These are phyloP conservation scores for Papilio polyxenes DNA, from an alignment of 1,140 invertebrate species.

Conservation along the genomic window DNA sequence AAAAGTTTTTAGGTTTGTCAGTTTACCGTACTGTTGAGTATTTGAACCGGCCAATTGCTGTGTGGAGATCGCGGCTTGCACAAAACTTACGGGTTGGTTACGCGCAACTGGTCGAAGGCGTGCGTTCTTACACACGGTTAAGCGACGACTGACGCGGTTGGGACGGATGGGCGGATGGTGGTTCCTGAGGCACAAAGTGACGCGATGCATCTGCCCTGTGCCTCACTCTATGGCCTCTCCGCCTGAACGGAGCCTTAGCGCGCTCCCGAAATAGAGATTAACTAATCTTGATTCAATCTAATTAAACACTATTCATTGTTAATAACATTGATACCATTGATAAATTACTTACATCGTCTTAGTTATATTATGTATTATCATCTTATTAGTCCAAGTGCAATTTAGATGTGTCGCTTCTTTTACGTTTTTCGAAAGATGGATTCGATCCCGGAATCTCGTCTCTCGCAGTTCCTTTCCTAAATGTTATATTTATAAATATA, in stretches of 20 bases:
- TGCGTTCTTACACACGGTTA: conserved; percentile 43
- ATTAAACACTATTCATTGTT: not conserved
- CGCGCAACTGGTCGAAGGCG: conserved; percentile 2
- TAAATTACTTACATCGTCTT: too few species aligned
- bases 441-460: too few species aligned
- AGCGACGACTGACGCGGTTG: conserved; percentile 47
- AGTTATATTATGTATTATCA: too few species aligned
- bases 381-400: too few species aligned
- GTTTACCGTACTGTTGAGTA: conserved; percentile 5
- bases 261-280: conserved; percentile 5
- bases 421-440: too few species aligned
- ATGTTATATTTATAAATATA: too few species aligned
- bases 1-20: conserved; percentile 16
- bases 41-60: not conserved
- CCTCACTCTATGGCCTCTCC: not conserved
- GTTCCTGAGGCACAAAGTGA: not conserved
- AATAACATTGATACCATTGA: too few species aligned
- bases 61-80: conserved; percentile 50
- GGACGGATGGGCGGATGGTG: not conserved
- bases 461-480: too few species aligned
- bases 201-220: conserved; percentile 24
- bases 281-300: not conserved
- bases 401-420: too few species aligned
- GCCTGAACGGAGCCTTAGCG: not conserved
- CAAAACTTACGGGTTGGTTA: conserved; percentile 55